Conservation (phyloP, 2,113 vertebrate genomes). For the cattle (Bos taurus) region ARS-UCD2.0 NC_037332.1:56188001-56188500, state of each 20-base stretch:
- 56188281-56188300: no score
- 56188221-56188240: background rate
- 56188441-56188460: no score
- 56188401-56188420: no score
- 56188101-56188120: background rate
- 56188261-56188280: background rate
- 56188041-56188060: background rate
- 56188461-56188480: no score
- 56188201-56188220: background rate
- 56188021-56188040: background rate
- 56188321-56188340: no score
- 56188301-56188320: no score
- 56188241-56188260: conserved; percentile 4
- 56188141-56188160: background rate
- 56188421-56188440: no score
- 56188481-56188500: no score
- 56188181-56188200: background rate
- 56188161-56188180: background rate
- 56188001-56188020: background rate
- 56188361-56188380: no score
- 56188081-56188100: background rate
- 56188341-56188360: no score
- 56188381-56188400: no score
- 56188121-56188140: background rate
- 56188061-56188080: background rate